Conservation (phyloP, 2,113 vertebrate species). For the Macheiramphus alcinus region DNA sequence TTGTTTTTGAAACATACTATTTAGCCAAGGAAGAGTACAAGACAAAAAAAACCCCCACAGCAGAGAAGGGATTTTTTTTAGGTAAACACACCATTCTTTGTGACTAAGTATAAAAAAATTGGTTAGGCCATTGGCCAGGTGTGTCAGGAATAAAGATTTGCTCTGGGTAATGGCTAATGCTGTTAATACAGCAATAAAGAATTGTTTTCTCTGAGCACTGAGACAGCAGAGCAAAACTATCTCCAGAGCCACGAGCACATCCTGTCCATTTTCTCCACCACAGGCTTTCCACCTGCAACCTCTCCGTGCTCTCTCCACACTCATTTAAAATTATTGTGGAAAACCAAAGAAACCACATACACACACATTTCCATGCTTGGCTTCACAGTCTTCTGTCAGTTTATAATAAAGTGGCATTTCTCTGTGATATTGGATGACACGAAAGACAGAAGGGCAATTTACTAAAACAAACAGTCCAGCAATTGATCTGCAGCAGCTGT, state of each 20-base stretch:
- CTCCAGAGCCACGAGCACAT: neutral
- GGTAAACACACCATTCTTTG: neutral
- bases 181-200: neutral
- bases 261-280: neutral
- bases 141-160: neutral
- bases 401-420: neutral
- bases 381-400: neutral
- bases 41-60: neutral
- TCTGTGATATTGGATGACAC: neutral
- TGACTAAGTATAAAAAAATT: neutral
- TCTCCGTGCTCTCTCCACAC: neutral
- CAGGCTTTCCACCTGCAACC: neutral
- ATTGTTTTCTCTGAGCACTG: neutral
- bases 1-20: neutral
- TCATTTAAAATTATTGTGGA: neutral
- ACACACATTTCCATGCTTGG: neutral
- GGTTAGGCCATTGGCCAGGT: neutral
- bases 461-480: slow-evolving; percentile 20
- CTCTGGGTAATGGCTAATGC: neutral
- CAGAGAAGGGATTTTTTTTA: neutral
- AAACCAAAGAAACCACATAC: neutral
- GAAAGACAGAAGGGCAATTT: slow-evolving; percentile 4
- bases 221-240: neutral
- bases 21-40: neutral
- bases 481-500: neutral